Percentiles rank a stretch among this genome's conserved stretches.
These are phyloP conservation scores for Heliconius cydno DNA, from an alignment of 2,888 invertebrate species.

Conservation along the genomic window DNA sequence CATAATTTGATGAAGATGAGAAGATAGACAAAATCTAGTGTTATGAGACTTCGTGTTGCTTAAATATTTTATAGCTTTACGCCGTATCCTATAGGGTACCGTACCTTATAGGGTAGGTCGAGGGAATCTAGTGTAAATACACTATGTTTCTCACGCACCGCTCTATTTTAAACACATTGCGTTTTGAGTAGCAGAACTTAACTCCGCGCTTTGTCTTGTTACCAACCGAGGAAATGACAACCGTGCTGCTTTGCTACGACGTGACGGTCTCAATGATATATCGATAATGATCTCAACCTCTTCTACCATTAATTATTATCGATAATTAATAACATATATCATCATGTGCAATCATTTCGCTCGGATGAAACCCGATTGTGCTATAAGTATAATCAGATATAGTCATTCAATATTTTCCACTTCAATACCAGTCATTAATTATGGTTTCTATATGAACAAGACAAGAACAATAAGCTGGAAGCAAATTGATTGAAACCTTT, in stretches of 20 bases:
- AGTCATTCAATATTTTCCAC: neutral
- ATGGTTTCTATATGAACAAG: neutral
- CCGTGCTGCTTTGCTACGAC: too few species aligned
- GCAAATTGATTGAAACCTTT: conserved; percentile 9
- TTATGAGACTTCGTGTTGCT: neutral
- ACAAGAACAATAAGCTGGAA: neutral
- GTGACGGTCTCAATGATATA: too few species aligned
- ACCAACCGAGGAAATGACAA: too few species aligned
- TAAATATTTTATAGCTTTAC: neutral
- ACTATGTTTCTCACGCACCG: neutral
- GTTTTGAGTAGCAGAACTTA: too few species aligned
- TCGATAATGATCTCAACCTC: too few species aligned
- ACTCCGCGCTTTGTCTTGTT: too few species aligned
- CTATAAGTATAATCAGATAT: neutral
- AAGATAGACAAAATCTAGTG: neutral
- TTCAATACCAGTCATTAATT: conserved; percentile 4
- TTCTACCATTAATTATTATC: too few species aligned
- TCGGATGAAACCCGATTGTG: neutral
- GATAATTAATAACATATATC: neutral
- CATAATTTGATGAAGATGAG: too few species aligned
- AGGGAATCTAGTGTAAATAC: neutral
- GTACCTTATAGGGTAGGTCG: neutral
- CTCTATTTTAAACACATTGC: neutral
- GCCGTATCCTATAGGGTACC: too few species aligned
- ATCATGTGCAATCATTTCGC: neutral